These are phyloP conservation scores for Hylomyscus alleni DNA, from an alignment of 2,797 vertebrate genomes.

Conservation along the genomic window DNA sequence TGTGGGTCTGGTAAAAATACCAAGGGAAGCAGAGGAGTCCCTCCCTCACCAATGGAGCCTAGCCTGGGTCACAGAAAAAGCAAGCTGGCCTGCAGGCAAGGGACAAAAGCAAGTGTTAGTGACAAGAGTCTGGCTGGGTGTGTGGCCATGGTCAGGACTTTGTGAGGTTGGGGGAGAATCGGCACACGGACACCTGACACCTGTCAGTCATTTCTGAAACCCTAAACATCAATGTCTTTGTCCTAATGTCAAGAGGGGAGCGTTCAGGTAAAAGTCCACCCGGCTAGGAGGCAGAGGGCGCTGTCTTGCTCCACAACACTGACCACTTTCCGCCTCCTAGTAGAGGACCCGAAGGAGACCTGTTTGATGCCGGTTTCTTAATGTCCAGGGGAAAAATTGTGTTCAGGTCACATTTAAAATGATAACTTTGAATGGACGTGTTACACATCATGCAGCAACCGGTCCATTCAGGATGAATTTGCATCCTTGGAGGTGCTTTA, in stretches of 20 bases:
- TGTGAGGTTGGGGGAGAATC: not conserved
- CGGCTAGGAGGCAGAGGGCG: not conserved
- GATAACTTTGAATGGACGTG: not conserved
- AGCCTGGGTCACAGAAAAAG: not conserved
- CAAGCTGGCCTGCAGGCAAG: not conserved
- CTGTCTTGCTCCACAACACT: not conserved
- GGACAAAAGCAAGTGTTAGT: not conserved
- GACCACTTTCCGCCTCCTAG: not conserved
- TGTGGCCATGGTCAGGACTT: not conserved
- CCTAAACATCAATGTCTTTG: not conserved
- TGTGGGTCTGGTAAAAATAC: not conserved
- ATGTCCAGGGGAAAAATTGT: not conserved
- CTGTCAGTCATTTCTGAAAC: not conserved
- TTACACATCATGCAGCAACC: not conserved
- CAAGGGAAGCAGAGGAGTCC: not conserved
- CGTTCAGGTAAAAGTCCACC: fast-evolving
- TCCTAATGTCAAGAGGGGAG: not conserved
- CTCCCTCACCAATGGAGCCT: too few relatives aligned
- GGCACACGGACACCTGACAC: too few relatives aligned
- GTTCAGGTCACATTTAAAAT: not conserved
- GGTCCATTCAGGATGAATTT: not conserved
- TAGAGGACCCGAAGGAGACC: too few relatives aligned
- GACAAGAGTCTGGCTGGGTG: not conserved
- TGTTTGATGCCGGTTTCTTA: not conserved
- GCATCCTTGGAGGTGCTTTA: not conserved